Base-by-base conservation (phyloP, 2,888 invertebrate species). In the Apodemia mormo region DNA sequence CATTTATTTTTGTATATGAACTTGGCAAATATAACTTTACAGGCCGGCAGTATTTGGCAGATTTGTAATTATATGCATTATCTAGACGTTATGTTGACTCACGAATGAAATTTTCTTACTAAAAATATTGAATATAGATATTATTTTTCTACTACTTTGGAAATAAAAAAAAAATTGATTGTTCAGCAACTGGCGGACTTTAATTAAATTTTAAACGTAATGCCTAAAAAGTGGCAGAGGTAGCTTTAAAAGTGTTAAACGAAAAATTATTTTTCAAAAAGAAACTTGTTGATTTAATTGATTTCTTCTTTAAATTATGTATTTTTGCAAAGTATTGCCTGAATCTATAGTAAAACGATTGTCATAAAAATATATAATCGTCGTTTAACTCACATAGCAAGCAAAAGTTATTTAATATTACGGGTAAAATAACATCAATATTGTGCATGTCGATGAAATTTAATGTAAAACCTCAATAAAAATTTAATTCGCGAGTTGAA, bases 21-120 rank as follows among this genome's bases (percentile, higher is more conserved):
- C 30, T 61, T 61, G 58, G 58, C 29, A 61, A 61, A 61, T 61
- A 61, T 58, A 58, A 61, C 29, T 61, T 61, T 61, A 22, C 67
- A 72, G 74, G 73, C 73, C 73, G 73, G 73, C 73, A 74, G 71
- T 73, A 56, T 29, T 70, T 67, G 74, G 69, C 74, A 74, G 70
- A 72, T 67, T 72, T 68, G 61, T 61, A 61, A 61, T 33, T 33
- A 49, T 14, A 49, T 49, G 49, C 14, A 14, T 49, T 49, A 49
- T 49, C 49, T 49, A 49, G 49, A 49, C 6, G 49, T 49, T 49
- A 49, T 14, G 2, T 49, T 49, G 45, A 49, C 49, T 49, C 49
- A 49, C 14, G 14, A 49, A 49, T 49, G 1, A 49, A 49, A 49
- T 49, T 14, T 49, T 49, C 14, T 14, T 49, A 6, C 6, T 49